phyloP scores from a whole-genome alignment of 1,140 invertebrate species.

The Harlomillsia oculata region DNA sequence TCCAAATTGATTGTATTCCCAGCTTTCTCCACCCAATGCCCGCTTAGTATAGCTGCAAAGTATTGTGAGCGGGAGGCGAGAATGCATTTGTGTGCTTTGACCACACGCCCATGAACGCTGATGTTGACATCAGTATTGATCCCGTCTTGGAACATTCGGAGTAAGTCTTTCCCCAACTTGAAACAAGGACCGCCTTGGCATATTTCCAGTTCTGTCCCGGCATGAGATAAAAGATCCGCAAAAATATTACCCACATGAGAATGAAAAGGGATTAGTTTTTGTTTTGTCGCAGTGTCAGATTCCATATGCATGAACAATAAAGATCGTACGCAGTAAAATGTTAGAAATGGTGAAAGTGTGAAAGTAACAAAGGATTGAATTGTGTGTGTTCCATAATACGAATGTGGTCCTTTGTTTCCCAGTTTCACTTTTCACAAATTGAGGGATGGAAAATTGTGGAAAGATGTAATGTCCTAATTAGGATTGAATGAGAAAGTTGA shows the following conservation, averaged over 20 bases:
- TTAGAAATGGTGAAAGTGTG: neutral
- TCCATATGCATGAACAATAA: neutral
- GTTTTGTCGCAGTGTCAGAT: no score
- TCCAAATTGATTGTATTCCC: slow-evolving; percentile 71
- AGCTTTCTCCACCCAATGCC: slow-evolving; percentile 66
- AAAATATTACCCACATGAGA: neutral
- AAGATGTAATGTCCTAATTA: no score
- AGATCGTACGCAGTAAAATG: neutral
- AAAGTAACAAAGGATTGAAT: no score
- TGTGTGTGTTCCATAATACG: no score
- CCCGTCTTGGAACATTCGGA: slow-evolving; percentile 81
- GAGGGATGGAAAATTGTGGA: no score
- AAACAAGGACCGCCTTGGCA: slow-evolving; percentile 45
- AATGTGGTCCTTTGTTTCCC: no score
- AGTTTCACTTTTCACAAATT: no score
- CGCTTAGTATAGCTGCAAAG: slow-evolving; percentile 78
- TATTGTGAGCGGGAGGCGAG: slow-evolving; percentile 78
- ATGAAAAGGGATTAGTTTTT: neutral
- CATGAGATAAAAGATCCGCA: neutral
- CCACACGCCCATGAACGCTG: slow-evolving; percentile 62
- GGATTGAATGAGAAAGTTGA: neutral
- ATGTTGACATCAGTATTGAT: slow-evolving; percentile 70
- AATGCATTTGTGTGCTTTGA: slow-evolving; percentile 82
- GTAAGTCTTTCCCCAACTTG: slow-evolving; percentile 68
- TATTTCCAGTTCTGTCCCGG: slow-evolving; percentile 18